phyloP scores from a whole-genome alignment of 2,113 vertebrate species.

The Eira barbara region DNA sequence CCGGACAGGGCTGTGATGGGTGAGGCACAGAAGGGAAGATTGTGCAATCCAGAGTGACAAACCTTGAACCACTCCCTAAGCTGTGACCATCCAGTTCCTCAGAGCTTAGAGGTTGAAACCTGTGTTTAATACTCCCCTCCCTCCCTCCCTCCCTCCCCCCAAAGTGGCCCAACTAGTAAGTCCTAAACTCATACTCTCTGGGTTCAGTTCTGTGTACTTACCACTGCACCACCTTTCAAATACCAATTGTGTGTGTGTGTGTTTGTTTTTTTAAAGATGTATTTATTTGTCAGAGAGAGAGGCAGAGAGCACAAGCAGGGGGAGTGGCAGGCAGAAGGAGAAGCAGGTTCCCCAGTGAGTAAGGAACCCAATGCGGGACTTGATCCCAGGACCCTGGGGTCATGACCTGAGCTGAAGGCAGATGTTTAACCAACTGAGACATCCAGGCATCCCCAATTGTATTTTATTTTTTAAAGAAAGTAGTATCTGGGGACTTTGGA shows the following conservation, averaged over 20 bases:
- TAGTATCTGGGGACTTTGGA: not conserved
- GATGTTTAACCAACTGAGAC: too few species aligned
- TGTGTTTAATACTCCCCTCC: not conserved
- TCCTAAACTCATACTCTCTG: not conserved
- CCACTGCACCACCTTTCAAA: not conserved
- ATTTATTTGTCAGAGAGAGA: too few species aligned
- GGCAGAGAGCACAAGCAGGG: too few species aligned
- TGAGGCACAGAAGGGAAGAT: not conserved
- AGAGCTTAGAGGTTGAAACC: not conserved
- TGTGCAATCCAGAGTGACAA: not conserved
- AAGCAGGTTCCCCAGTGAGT: too few species aligned
- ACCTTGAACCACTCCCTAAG: not conserved
- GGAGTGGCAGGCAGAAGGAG: too few species aligned
- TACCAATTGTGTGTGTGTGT: not conserved
- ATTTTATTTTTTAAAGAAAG: not conserved
- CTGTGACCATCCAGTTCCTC: not conserved
- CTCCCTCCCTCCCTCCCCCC: too few species aligned
- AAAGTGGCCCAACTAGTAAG: not conserved
- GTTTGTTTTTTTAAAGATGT: too few species aligned
- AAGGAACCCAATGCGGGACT: too few species aligned
- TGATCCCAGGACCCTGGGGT: too few species aligned
- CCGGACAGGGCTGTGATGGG: not conserved
- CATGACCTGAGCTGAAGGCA: too few species aligned
- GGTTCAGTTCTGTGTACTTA: not conserved
- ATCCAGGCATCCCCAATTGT: too few species aligned